Base-by-base conservation (phyloP, 2,888 invertebrate species). In the Heteromurus nitidus region DNA sequence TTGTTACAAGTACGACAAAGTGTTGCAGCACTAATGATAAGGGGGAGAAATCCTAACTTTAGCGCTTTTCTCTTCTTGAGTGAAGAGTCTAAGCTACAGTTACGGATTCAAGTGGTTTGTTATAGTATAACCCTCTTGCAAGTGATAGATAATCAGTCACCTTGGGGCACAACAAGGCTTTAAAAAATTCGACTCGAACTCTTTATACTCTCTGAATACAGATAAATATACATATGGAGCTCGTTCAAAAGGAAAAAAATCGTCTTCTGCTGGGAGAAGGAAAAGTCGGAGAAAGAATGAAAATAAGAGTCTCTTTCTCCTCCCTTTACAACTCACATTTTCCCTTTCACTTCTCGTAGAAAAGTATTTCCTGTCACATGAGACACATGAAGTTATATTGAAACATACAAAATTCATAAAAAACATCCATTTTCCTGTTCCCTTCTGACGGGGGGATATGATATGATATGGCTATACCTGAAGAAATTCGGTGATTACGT, bases 381-480 rank as follows among this genome's bases (percentile, higher is more conserved):
- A 62, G 62, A 9, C 44, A 62, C 42, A 42, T 44, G 44, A 42
- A 72, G 36, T 36, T 72, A 60, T 72, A 72, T 72, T 72, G 60
- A 58, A 42, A 24, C 70, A 72, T 72, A 72, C 42, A 60, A 72
- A 72, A 72, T 72, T 72, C 70, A 72, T 74, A 65, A 69, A n/a
- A 69, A 69, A 68, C 55, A 69, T 31, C 31, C 53, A 50, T 50
- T 69, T 55, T 7, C 69, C 22, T 31, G 11, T 68, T 9, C 20
- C 26, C 55, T 11, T n/a, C 26, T 55, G 55, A 55, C 55, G 26
- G 1, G 47, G 67, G 50, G 26, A 28, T 24, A n/a, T n/a, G n/a
- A 67, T 65, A 44, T 47, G n/a, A 47, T 16, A 5, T 16, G 11
- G 11, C 47, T 5, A 47, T n/a, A n/a, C 60, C 18, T 16, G 24